Evolutionary conservation across 2,797 vertebrate genomes (phyloP), one percentile per base, ranked within the genome.

Genomic region (Allobates femoralis): DNA sequence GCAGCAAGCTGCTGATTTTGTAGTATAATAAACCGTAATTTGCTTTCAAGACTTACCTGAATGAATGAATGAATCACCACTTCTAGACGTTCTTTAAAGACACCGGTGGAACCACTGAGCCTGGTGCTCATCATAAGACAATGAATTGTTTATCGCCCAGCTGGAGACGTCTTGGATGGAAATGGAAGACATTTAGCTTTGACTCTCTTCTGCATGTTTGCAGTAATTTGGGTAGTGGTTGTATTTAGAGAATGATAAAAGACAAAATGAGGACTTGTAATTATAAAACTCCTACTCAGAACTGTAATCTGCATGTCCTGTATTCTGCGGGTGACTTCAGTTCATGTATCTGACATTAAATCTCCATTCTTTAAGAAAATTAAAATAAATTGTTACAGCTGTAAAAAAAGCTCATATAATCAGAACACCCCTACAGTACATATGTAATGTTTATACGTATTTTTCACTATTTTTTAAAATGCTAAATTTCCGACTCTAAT

Each of bases 11-110:
- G 51, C 41, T 26, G 75, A 69, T 30, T 69, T 23, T n/a, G 64
- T 56, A 41, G 16, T 11, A 79, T 69, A 79, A 79, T 69, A 71
- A 85, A 56, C 46, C 50, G 56, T 85, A 78, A 85, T 85, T 69
- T 56, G 62, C 83, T 79, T 78, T 78, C 30, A 77, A 55, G 67
- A 56, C 80, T 82, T 50, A 82, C 80, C 81, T 74, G 46, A 73
- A 58, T 46, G 41, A 46, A n/a, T n/a, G 80, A 71, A 41, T 74
- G 53, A 73, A 26, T 55, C 51, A 26, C 53, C 37, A 10, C 41
- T 30, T 46, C 21, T 41, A 11, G 34, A 46, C 11, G 2, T 11
- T 11, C 41, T 32, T 67, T 30, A n/a, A 79, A 79, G n/a, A 19
- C 37, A 14, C 62, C 64, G 1, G 21, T 69, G 64, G 53, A 82